phyloP scores from a whole-genome alignment of 2,888 invertebrate species.

The Sinotaia quadrata region DNA sequence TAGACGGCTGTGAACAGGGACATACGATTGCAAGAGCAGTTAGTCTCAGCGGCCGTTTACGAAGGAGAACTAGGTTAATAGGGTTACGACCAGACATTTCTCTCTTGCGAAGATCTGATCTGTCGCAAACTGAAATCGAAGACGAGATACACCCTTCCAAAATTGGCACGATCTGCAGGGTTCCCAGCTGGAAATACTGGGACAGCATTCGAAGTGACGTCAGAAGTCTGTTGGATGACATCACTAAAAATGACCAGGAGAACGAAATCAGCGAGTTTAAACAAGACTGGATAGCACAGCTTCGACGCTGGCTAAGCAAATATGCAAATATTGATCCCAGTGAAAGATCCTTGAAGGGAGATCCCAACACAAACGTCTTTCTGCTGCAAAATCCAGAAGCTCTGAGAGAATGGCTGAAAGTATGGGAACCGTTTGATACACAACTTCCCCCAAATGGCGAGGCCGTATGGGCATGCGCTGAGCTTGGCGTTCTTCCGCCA shows the following conservation, averaged over 20 bases:
- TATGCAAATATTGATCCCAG: slow-evolving; percentile 34
- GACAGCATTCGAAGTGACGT: slow-evolving; percentile 33
- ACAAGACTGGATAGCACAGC: slow-evolving; percentile 41
- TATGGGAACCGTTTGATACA: slow-evolving; percentile 47
- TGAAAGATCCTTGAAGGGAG: slow-evolving; percentile 15
- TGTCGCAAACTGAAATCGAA: slow-evolving; percentile 8
- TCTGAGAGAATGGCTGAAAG: slow-evolving; percentile 45
- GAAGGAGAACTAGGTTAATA: too few relatives aligned
- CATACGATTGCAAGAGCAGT: too few relatives aligned
- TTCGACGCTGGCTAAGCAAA: slow-evolving; percentile 44
- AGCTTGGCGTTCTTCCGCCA: slow-evolving; percentile 6
- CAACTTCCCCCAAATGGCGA: slow-evolving; percentile 42
- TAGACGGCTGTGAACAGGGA: too few relatives aligned
- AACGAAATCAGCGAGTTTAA: slow-evolving; percentile 24
- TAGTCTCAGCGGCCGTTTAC: too few relatives aligned
- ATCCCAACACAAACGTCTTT: slow-evolving; percentile 45
- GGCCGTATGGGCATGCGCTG: slow-evolving; percentile 39
- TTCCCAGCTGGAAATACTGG: slow-evolving; percentile 32
- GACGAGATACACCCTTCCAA: slow-evolving; percentile 13
- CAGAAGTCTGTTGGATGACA: slow-evolving; percentile 29
- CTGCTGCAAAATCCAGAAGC: slow-evolving; percentile 43
- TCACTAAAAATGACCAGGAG: slow-evolving; percentile 15
- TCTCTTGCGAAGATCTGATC: slow-evolving; percentile 15
- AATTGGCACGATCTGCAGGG: slow-evolving; percentile 8
- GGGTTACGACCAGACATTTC: too few relatives aligned